Evolutionary conservation across 2,113 vertebrate genomes (phyloP).

Genomic region (Oxygymnocypris stewartii): DNA sequence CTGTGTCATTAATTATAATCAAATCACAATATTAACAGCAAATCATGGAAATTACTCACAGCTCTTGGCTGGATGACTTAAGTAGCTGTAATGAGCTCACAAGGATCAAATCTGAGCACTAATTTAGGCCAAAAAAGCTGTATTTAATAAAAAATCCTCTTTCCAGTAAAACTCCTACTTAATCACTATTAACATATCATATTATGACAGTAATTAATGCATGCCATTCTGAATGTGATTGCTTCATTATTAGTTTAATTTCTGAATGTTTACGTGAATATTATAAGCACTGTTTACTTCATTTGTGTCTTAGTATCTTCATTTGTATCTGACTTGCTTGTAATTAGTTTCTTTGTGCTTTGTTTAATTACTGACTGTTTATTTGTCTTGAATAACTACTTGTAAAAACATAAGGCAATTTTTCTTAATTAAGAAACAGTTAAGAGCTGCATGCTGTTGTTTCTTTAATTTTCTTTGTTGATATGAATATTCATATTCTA

Average conservation of each 20-base stretch:
- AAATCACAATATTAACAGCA: slow-evolving; percentile 3
- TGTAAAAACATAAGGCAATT: background rate
- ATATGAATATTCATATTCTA: background rate
- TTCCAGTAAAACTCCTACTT: background rate
- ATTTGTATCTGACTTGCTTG: background rate
- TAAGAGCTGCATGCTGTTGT: background rate
- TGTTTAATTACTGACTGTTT: background rate
- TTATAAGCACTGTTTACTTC: background rate
- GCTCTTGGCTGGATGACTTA: background rate
- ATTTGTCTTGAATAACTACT: background rate
- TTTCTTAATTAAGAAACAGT: background rate
- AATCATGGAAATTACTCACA: background rate
- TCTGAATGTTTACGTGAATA: background rate
- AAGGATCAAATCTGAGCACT: background rate
- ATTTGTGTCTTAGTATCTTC: background rate
- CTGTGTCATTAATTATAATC: slow-evolving; percentile 7
- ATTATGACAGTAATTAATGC: background rate
- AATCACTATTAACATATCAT: background rate
- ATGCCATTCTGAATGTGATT: background rate
- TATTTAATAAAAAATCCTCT: background rate
- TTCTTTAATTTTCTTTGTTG: background rate
- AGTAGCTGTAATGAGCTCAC: background rate
- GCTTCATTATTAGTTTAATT: background rate
- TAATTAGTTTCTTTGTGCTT: background rate
- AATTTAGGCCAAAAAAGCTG: background rate